phyloP scores from a whole-genome alignment of 1,140 invertebrate genomes.

The Tetragnatha versicolor region DNA sequence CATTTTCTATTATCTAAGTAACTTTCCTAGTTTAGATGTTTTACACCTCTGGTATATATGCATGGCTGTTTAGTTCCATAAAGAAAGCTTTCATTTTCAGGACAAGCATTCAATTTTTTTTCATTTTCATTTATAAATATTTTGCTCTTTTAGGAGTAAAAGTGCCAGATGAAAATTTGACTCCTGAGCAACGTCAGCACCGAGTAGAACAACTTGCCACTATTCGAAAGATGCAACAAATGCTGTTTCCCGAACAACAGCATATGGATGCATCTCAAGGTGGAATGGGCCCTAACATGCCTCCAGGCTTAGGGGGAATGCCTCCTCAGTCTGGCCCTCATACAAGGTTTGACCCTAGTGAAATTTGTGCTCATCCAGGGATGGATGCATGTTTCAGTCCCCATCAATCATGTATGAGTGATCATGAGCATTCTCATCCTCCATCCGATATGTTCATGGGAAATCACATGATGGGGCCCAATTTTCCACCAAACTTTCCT shows the following conservation, averaged over 20 bases:
- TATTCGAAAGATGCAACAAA: constrained; percentile 89
- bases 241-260: constrained; percentile 74
- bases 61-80: no score
- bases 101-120: no score
- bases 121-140: neutral
- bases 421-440: constrained; percentile 45
- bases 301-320: constrained; percentile 59
- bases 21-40: no score
- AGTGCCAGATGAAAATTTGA: constrained; percentile 92
- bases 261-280: constrained; percentile 37
- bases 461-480: constrained; percentile 60
- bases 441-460: constrained; percentile 56
- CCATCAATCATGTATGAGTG: constrained; percentile 54
- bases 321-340: constrained; percentile 55
- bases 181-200: constrained; percentile 92
- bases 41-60: no score
- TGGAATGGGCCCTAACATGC: constrained; percentile 43
- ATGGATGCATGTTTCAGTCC: constrained; percentile 49
- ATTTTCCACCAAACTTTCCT: constrained; percentile 58
- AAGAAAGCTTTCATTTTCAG: no score
- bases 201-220: constrained; percentile 90
- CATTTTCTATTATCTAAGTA: no score
- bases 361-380: constrained; percentile 53
- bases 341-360: constrained; percentile 41
- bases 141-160: constrained; percentile 70